Evolutionary conservation across 2,888 invertebrate genomes (phyloP), one percentile per base, ranked within the genome.

Genomic region (Halocaridina rubra): DNA sequence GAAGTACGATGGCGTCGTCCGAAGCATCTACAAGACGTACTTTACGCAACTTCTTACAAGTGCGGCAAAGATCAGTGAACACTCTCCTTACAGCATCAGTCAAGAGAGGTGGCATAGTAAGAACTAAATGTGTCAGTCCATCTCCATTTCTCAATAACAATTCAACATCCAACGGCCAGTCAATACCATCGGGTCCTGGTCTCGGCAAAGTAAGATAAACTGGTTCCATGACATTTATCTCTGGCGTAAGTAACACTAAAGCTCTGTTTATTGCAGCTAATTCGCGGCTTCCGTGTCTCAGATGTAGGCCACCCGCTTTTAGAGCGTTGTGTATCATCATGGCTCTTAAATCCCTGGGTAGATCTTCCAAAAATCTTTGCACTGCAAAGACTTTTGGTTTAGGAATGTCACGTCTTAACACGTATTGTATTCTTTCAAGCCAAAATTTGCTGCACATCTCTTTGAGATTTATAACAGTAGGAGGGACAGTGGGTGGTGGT

Each of bases 371-470:
- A 53, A 77, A 87, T 30, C 84, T 74, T 27, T 85, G 82, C 24
- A 85, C 80, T 13, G 75, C 80, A 53, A 87, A 87, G 30, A 85
- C 85, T n/a, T 80, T 80, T 13, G 33, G 59, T 32, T 85, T 87
- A 27, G 87, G 85, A n/a, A 85, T 30, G 59, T 87, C 84, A 10
- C 81, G 76, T 27, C 82, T 72, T 13, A 87, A 69, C 22, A 77
- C 71, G 13, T 77, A 84, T 57, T 87, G 87, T 16, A 87, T 82
- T 19, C 69, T 69, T 39, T 87, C 87, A 32, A 87, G 72, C 87
- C 87, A 87, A 30, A 72, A 87, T 61, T 87, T 87, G 59, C 85
- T 72, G 80, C 87, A 87, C 87, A 87, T 87, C 8, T 81, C 64
- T 33, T 77, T 82, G 30, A 87, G 64, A 16, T 71, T 71, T 32